Evolutionary conservation across 1,140 invertebrate genomes (phyloP).

Genomic region (Hyles euphorbiae): DNA sequence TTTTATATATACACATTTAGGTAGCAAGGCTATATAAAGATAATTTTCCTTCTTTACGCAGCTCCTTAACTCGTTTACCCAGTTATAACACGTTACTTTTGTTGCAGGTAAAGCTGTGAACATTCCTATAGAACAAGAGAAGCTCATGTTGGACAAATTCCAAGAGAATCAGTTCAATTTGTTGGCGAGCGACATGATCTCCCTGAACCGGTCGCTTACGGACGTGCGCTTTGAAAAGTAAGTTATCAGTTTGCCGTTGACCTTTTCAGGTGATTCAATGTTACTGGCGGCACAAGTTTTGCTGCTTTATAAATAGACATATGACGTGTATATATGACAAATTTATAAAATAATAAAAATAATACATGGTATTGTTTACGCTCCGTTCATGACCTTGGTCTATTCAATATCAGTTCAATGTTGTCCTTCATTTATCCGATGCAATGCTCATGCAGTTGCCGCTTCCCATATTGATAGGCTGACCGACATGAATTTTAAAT

Average conservation of each 20-base stretch:
- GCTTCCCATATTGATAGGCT: no score
- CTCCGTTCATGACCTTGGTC: conserved; percentile 3
- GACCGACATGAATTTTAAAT: no score
- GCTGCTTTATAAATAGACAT: no score
- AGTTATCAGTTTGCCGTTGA: conserved; percentile 56
- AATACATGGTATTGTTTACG: conserved; percentile 2
- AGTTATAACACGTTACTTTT: conserved; percentile 10
- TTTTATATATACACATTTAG: no score
- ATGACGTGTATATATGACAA: no score
- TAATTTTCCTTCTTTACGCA: no score
- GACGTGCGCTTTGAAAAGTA: conserved; percentile 95
- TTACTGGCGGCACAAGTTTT: no score
- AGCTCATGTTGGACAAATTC: conserved; percentile 95
- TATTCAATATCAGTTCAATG: not conserved
- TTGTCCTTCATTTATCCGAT: not conserved
- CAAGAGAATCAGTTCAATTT: conserved; percentile 99
- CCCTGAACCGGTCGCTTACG: conserved; percentile 94
- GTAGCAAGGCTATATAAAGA: no score
- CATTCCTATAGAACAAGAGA: conserved; percentile 89
- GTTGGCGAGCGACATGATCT: conserved; percentile 97
- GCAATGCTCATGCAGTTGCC: no score
- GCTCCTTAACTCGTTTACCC: no score
- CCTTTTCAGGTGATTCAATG: no score
- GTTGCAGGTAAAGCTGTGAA: conserved; percentile 84
- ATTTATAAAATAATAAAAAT: no score